phyloP scores from a whole-genome alignment of 2,113 vertebrate genomes.

The Catagonus wagneri region DNA sequence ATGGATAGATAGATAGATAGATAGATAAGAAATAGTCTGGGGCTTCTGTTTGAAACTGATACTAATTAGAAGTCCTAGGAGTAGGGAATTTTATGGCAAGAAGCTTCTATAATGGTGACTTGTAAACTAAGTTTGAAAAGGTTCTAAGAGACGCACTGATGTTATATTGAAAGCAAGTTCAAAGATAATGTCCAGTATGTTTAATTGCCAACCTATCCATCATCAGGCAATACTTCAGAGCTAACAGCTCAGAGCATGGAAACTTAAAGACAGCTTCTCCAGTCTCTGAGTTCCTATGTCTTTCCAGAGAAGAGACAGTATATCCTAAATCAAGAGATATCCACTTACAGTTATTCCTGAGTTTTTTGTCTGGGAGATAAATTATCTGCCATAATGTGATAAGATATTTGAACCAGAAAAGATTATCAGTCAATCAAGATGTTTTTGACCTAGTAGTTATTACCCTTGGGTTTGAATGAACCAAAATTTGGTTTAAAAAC shows the following conservation, averaged over 20 bases:
- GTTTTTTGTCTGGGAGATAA: background rate
- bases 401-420: background rate
- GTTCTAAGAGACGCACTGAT: background rate
- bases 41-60: background rate
- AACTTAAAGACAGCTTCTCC: background rate
- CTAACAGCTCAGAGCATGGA: background rate
- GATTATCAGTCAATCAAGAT: background rate
- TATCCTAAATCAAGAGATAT: background rate
- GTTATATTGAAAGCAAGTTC: background rate
- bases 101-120: background rate
- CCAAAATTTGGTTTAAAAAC: constrained; percentile 25
- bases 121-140: constrained; percentile 42
- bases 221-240: background rate
- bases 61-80: background rate
- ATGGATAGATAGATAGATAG: no score
- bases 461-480: background rate
- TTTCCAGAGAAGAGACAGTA: background rate
- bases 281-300: background rate
- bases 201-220: background rate
- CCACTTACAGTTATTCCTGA: background rate
- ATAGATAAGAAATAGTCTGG: background rate
- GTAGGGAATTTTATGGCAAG: background rate
- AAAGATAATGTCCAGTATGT: background rate
- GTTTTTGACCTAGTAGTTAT: background rate
- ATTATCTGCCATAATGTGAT: constrained; percentile 1